phyloP scores from a whole-genome alignment of 2,888 invertebrate genomes.

The Campoplex capitator region DNA sequence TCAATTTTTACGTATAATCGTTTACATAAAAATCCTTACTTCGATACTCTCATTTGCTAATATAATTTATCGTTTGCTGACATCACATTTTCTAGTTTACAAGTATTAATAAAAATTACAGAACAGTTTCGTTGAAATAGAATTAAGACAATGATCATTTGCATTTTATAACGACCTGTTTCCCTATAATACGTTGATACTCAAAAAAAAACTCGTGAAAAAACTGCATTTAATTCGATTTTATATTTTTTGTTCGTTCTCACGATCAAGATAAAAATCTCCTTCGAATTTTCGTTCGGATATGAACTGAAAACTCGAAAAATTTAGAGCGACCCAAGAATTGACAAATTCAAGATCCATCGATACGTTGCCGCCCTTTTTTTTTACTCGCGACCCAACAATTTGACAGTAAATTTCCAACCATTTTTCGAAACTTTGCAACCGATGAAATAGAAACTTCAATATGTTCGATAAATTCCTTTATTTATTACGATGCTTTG shows the following conservation, averaged over 20 bases:
- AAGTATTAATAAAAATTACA: background rate
- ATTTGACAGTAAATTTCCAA: background rate
- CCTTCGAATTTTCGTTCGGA: background rate
- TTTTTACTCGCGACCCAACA: background rate
- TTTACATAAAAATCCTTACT: background rate
- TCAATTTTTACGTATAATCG: background rate
- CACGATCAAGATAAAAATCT: background rate
- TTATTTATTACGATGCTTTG: constrained; percentile 17
- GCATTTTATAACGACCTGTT: no score
- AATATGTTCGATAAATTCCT: constrained; percentile 1
- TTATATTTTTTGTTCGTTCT: background rate
- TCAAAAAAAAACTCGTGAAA: no score
- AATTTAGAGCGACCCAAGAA: no score
- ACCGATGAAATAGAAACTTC: background rate
- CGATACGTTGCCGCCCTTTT: background rate
- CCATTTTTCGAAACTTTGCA: background rate
- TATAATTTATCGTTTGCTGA: background rate
- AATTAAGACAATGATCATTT: no score
- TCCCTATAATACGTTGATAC: no score
- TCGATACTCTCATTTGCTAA: background rate
- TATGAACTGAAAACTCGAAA: background rate
- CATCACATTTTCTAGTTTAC: background rate
- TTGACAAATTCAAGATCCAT: background rate
- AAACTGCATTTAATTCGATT: background rate
- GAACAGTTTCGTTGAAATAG: background rate